Percentiles rank a stretch among this genome's conserved stretches.
phyloP scores from a whole-genome alignment of 2,797 vertebrate species.

The Enteromius argenteus region DNA sequence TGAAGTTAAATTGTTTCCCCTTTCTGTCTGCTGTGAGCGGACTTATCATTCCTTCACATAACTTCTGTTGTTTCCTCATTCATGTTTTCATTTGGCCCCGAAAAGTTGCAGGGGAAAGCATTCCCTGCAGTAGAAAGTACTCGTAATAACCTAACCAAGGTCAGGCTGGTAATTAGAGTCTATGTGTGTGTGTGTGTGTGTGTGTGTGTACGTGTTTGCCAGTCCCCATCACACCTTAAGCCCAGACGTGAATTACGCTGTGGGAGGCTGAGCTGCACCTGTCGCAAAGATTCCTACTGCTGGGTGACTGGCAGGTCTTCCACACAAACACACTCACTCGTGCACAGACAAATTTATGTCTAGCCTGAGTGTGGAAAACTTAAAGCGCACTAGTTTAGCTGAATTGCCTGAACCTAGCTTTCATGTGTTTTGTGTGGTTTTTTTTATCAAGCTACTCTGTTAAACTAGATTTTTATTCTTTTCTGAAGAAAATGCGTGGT shows the following conservation, averaged over 20 bases:
- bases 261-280: conserved; percentile 64
- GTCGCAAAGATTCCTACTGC: conserved; percentile 60
- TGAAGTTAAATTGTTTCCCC: conserved; percentile 47
- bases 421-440: neutral
- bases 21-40: conserved; percentile 14
- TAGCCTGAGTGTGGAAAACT: conserved; percentile 3
- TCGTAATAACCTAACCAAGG: conserved; percentile 70
- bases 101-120: conserved; percentile 41
- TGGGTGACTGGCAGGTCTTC: conserved; percentile 61
- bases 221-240: conserved; percentile 54
- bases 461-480: neutral
- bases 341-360: conserved; percentile 4
- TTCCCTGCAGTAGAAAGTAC: conserved; percentile 42
- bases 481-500: neutral
- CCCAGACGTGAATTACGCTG: conserved; percentile 62
- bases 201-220: conserved; percentile 38
- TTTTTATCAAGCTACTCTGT: neutral
- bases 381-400: conserved; percentile 1
- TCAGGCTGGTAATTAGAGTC: conserved; percentile 76
- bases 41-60: conserved; percentile 33
- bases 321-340: conserved; percentile 15
- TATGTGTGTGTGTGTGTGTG: conserved; percentile 12
- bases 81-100: conserved; percentile 12
- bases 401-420: neutral
- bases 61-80: conserved; percentile 20